phyloP scores from a whole-genome alignment of 2,797 vertebrate species.

The Lacerta viridis region DNA sequence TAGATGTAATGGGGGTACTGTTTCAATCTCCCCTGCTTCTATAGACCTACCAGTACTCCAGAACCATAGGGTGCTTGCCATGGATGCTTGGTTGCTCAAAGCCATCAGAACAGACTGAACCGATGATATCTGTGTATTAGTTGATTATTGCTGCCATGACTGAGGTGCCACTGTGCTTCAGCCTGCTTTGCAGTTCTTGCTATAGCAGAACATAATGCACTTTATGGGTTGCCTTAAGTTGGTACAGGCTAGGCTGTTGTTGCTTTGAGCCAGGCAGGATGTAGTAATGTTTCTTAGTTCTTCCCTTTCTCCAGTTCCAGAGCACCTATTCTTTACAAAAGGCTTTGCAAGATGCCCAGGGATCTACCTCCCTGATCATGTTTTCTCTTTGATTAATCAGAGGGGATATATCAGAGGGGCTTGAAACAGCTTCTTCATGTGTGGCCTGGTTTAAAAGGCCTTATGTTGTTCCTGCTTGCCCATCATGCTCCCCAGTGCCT shows the following conservation, averaged over 20 bases:
- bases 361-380: not conserved
- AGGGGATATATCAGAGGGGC: too few relatives aligned
- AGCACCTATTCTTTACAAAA: not conserved
- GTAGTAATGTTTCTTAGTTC: not conserved
- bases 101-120: not conserved
- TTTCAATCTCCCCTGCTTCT: not conserved
- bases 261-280: not conserved
- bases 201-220: too few relatives aligned
- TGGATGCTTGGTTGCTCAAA: not conserved
- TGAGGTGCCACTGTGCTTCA: not conserved
- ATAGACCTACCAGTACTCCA: not conserved
- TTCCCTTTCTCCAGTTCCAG: not conserved
- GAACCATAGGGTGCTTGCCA: not conserved
- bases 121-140: not conserved
- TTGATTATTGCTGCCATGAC: not conserved
- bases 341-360: not conserved
- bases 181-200: not conserved
- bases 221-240: not conserved
- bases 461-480: not conserved
- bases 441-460: not conserved
- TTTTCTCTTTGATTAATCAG: not conserved
- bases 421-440: not conserved
- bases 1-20: too few relatives aligned
- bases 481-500: not conserved
- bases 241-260: not conserved